These are phyloP conservation scores for Napeogenes sylphis DNA, from an alignment of 2,888 invertebrate genomes.

Conservation along the genomic window DNA sequence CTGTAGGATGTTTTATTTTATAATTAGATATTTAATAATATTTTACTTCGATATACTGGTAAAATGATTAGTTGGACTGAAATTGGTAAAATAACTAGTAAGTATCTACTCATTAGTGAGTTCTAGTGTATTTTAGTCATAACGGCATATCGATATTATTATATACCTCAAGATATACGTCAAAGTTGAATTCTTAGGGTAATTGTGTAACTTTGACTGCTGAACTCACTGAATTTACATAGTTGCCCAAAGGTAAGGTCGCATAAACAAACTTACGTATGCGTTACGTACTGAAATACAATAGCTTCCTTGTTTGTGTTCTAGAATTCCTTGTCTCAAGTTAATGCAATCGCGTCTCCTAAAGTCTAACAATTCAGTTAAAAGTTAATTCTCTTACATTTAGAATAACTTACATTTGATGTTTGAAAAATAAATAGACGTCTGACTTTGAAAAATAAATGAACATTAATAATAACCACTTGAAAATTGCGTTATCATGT, in stretches of 20 bases:
- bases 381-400: neutral
- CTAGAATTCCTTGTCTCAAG: constrained; percentile 38
- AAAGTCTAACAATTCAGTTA: constrained; percentile 10
- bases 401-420: too few species aligned
- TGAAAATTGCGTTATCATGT: constrained; percentile 3
- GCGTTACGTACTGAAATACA: constrained; percentile 31
- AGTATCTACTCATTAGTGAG: neutral
- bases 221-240: constrained; percentile 19
- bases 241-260: constrained; percentile 25
- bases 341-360: constrained; percentile 33
- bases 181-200: neutral
- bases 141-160: too few species aligned
- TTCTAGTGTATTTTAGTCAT: too few species aligned
- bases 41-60: neutral
- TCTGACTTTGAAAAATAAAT: neutral
- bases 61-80: too few species aligned
- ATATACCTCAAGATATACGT: too few species aligned
- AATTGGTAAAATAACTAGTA: neutral
- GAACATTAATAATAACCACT: neutral
- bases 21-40: neutral
- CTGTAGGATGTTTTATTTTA: too few species aligned
- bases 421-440: neutral
- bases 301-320: constrained; percentile 34
- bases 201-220: constrained; percentile 9
- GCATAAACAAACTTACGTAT: constrained; percentile 37